Conservation (phyloP, 2,888 invertebrate species). For the Sphaerophoria taeniata region DNA sequence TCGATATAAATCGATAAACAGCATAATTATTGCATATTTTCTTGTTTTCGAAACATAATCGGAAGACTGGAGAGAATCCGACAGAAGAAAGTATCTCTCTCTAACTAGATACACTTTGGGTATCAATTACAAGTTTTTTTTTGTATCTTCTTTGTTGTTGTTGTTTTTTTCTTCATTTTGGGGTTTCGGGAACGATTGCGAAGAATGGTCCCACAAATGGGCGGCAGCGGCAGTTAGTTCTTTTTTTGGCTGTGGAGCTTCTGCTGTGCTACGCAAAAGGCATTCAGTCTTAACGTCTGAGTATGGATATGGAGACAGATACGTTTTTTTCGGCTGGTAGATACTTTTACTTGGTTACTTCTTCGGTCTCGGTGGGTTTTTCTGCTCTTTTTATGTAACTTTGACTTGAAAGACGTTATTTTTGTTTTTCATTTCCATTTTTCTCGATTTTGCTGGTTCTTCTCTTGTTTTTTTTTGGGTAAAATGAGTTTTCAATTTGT, state of each 20-base stretch:
- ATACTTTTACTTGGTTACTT: slow-evolving; percentile 29
- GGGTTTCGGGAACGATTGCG: slow-evolving; percentile 12
- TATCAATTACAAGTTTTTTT: slow-evolving; percentile 36
- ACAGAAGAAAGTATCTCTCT: slow-evolving; percentile 14
- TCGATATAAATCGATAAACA: slow-evolving; percentile 4
- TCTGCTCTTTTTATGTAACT: background rate
- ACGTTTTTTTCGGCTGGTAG: slow-evolving; percentile 21
- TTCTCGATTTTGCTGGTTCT: background rate
- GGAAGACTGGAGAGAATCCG: no score
- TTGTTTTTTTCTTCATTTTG: slow-evolving; percentile 9
- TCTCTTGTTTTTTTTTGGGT: background rate
- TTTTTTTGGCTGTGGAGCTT: slow-evolving; percentile 1
- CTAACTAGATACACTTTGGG: slow-evolving; percentile 12
- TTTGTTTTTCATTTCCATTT: slow-evolving; percentile 10
- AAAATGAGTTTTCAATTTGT: slow-evolving; percentile 36
- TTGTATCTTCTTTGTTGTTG: background rate
- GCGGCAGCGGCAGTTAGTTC: background rate
- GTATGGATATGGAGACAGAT: slow-evolving; percentile 31
- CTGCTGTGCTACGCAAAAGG: slow-evolving; percentile 22
- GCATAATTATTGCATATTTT: background rate
- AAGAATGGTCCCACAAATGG: slow-evolving; percentile 26
- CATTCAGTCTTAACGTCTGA: background rate
- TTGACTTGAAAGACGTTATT: slow-evolving; percentile 11
- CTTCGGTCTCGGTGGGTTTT: background rate
- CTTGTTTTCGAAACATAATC: background rate